Conservation (phyloP, 92 coral and sea anemone species). For the Epizoanthus stellaris region DNA sequence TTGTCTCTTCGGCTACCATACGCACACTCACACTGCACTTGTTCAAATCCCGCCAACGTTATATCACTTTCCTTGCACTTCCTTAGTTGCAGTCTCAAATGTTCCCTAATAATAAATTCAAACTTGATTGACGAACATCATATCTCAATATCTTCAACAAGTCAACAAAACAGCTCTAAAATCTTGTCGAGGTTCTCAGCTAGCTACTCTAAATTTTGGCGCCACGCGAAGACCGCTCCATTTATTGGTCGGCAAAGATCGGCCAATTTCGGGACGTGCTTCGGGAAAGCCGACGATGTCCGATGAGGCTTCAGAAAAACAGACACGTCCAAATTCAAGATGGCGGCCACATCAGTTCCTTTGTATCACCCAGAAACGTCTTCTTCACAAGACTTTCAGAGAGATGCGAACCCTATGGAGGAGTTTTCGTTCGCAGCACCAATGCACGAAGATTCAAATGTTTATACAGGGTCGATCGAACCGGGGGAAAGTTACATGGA, state of each 20-base stretch:
- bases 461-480: constrained; percentile 91
- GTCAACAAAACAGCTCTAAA: not conserved
- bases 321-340: constrained; percentile 64
- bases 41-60: too few species aligned
- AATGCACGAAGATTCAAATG: constrained; percentile 70
- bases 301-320: constrained; percentile 37
- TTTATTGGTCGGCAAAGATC: constrained; percentile 23
- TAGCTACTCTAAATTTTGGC: constrained; percentile 17
- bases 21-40: too few species aligned
- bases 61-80: too few species aligned
- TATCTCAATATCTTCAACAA: too few species aligned
- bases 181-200: constrained; percentile 43
- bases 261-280: not conserved
- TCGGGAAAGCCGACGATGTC: constrained; percentile 4
- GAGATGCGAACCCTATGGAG: constrained; percentile 72
- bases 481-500: constrained; percentile 70
- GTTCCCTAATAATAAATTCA: not conserved
- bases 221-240: constrained; percentile 13
- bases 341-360: constrained; percentile 98
- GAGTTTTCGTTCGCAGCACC: constrained; percentile 92
- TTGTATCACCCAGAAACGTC: constrained; percentile 73
- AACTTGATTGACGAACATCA: not conserved
- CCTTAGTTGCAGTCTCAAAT: too few species aligned
- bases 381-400: constrained; percentile 67
- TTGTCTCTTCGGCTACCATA: too few species aligned